These are phyloP conservation scores for Alexandromys fortis DNA, from an alignment of 2,113 vertebrate genomes.

Conservation along the genomic window DNA sequence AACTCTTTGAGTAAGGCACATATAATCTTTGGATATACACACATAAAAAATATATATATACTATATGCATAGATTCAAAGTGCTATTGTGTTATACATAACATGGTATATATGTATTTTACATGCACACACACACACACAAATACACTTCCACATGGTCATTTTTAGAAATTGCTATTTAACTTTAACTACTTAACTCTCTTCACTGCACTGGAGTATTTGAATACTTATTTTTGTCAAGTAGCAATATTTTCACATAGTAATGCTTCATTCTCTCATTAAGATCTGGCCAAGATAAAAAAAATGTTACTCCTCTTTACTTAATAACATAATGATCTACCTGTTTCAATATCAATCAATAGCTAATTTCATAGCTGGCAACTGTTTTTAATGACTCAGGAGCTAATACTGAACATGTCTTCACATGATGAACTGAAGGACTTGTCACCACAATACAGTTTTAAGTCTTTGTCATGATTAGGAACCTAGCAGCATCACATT, in stretches of 20 bases:
- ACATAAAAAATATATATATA: neutral
- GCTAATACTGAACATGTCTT: constrained; percentile 78
- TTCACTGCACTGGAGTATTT: neutral
- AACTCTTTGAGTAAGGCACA: neutral
- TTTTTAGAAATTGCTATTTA: neutral
- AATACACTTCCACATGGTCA: neutral
- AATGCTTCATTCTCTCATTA: neutral
- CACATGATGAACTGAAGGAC: constrained; percentile 81
- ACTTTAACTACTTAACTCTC: neutral
- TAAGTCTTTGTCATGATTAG: constrained; percentile 82
- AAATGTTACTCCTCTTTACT: constrained; percentile 38
- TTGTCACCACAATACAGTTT: constrained; percentile 84
- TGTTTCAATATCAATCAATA: constrained; percentile 87
- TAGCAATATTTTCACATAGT: constrained; percentile 47
- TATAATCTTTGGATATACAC: neutral
- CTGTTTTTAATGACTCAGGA: constrained; percentile 86
- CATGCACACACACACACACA: neutral
- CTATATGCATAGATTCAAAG: neutral
- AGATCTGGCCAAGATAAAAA: constrained; percentile 32
- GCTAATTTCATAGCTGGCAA: constrained; percentile 88
- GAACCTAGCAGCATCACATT: constrained; percentile 84
- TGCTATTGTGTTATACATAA: neutral
- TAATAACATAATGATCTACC: constrained; percentile 80
- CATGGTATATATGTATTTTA: neutral
- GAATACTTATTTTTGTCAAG: neutral